Evolutionary conservation across 2,113 vertebrate species (phyloP), one percentile per base, ranked within the genome.

Genomic region (Petroica traversi): DNA sequence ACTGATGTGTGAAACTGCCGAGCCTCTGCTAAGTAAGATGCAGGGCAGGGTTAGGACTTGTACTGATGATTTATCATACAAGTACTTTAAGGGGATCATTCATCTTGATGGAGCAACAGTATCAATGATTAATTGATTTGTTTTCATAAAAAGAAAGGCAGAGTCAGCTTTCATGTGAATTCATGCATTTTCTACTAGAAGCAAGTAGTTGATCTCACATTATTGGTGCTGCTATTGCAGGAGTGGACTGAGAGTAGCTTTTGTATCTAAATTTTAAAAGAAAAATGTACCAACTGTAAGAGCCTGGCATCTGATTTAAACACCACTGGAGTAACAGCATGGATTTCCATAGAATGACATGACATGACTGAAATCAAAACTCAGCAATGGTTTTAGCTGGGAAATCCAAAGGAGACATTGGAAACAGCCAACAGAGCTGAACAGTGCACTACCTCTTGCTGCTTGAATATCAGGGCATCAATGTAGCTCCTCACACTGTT

Each of bases 391-490:
- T 26, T 85, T 57, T 22, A 80, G 31, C n/a, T 25, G 13, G 67
- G n/a, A 95, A 92, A 90, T 54, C 34, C 38, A 34, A 76, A 80
- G 38, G 14, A 74, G 24, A 31, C 19, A 17, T 11, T 72, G 17
- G 59, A 57, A 79, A 45, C 7, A 74, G 45, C 26, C 54, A 74
- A 2, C 57, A 64, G 48, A 74, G 18, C 46, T 14, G 17, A 66
- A 58, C 40, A 64, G 31, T 19, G 14, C 40, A 54, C 28, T 96
- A 98, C 97, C 98, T 98, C 97, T 66, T 97, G 92, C 54, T 97
- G 97, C 79, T 97, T 98, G 89, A 87, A 96, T 63, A 98, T 92
- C 54, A 98, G 86, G 3, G 98, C 98, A 5, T 98, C 98, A 3
- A 97, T 46, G 66, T 97, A 98, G 94, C 98, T 98, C 64, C 58